Evolutionary conservation across 2,113 vertebrate species (phyloP).

Genomic region (Toxotes chatareus): DNA sequence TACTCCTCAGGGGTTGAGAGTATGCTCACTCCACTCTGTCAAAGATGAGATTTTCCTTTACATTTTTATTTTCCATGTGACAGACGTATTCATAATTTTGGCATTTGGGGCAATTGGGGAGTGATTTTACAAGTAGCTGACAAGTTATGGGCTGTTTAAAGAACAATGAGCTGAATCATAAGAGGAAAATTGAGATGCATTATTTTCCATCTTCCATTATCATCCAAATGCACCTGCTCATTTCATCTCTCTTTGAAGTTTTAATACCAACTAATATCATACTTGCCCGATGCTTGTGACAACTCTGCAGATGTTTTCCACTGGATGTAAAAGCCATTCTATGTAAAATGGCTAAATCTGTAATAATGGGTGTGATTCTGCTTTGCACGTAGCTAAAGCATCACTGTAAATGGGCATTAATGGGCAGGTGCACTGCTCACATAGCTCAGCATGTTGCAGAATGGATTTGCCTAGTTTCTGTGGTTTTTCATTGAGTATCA

Average conservation of each 20-base stretch:
- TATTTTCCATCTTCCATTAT: background rate
- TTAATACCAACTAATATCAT: background rate
- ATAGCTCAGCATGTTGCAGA: conserved; percentile 19
- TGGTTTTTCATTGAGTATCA: conserved; percentile 41
- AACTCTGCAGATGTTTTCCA: background rate
- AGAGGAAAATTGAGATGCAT: background rate
- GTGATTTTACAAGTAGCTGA: conserved; percentile 22
- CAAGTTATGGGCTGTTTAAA: conserved; percentile 25
- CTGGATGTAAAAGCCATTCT: background rate
- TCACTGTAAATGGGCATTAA: conserved; percentile 11
- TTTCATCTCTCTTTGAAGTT: background rate
- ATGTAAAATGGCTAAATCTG: conserved; percentile 6
- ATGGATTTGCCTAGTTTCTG: conserved; percentile 19
- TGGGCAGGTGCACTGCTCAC: background rate
- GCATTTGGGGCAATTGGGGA: conserved; percentile 29
- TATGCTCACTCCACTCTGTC: background rate
- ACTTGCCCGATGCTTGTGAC: background rate
- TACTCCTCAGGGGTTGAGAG: background rate
- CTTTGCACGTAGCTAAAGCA: conserved; percentile 6
- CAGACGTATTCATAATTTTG: conserved; percentile 24
- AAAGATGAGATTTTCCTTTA: background rate
- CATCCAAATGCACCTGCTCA: background rate
- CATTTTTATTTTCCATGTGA: conserved; percentile 15
- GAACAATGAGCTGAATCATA: background rate
- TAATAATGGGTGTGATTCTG: conserved; percentile 7